Evolutionary conservation across 2,113 vertebrate species (phyloP).

Genomic region (Indri indri): DNA sequence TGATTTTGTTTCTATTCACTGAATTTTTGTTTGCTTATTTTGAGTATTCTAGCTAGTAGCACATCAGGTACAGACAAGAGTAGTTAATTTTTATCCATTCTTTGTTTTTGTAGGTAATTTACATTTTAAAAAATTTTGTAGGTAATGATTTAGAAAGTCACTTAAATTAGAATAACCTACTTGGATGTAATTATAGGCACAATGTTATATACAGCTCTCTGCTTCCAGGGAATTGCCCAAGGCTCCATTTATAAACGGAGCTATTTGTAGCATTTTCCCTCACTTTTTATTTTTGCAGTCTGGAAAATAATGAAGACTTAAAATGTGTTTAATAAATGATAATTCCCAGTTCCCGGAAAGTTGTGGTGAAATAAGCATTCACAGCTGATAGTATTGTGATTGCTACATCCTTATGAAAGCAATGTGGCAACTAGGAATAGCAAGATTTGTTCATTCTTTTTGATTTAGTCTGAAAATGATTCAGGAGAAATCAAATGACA

Average conservation of each 20-base stretch:
- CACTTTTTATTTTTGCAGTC: neutral
- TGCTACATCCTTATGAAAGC: conserved; percentile 54
- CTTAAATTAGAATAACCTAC: neutral
- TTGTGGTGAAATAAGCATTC: neutral
- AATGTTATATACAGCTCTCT: no score
- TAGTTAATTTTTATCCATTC: conserved; percentile 46
- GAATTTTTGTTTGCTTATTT: neutral
- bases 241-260: neutral
- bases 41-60: neutral
- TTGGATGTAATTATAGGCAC: neutral
- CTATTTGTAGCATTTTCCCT: neutral
- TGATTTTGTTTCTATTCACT: conserved; percentile 1
- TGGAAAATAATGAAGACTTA: neutral
- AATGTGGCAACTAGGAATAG: neutral
- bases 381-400: neutral
- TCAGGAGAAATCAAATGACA: neutral
- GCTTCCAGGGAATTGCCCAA: neutral
- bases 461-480: neutral
- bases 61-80: neutral
- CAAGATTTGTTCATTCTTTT: neutral
- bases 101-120: neutral
- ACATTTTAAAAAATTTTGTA: neutral
- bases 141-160: neutral
- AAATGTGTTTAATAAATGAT: conserved; percentile 19
- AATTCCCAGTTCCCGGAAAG: conserved; percentile 53